Percentiles rank a stretch among this genome's conserved stretches.
Evolutionary conservation across 2,888 invertebrate genomes (phyloP).

Genomic region (Chydorus sphaericus): DNA sequence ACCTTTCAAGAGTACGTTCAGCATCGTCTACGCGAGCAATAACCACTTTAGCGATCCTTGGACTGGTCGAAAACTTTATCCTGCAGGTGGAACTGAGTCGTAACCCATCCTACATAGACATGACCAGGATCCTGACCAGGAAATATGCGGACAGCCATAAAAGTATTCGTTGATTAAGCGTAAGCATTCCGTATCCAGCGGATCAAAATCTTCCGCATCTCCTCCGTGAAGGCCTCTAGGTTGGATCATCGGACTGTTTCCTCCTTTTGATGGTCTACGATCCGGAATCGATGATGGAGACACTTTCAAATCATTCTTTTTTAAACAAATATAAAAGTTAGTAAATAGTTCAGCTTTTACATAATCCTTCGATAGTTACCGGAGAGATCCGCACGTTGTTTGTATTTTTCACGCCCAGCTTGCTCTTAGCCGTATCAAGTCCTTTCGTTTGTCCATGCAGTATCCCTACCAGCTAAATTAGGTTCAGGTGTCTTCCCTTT

Average conservation of each 20-base stretch:
- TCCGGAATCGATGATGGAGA: conserved; percentile 47
- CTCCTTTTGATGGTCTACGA: conserved; percentile 21
- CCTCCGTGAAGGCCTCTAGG: conserved; percentile 2
- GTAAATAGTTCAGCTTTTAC: neutral
- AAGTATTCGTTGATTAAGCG: conserved; percentile 95
- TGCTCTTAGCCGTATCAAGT: conserved; percentile 13
- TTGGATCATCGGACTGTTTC: conserved; percentile 7
- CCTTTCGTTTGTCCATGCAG: too few species aligned
- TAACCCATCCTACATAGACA: conserved; percentile 98
- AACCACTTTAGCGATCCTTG: conserved; percentile 65
- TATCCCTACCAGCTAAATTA: conserved; percentile 16
- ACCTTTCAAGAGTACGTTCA: conserved; percentile 57
- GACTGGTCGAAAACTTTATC: conserved; percentile 80
- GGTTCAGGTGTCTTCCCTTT: conserved; percentile 44
- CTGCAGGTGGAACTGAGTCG: conserved; percentile 86
- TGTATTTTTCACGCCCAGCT: conserved; percentile 13
- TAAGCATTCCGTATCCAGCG: conserved; percentile 71
- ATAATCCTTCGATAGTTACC: conserved; percentile 11
- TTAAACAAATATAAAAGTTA: neutral
- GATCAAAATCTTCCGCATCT: conserved; percentile 63
- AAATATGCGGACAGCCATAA: conserved; percentile 45
- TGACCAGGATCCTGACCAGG: conserved; percentile 67
- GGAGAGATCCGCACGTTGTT: conserved; percentile 21
- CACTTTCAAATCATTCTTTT: conserved; percentile 40
- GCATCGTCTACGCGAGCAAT: conserved; percentile 68